Base-by-base conservation (phyloP, 35 echinoderm and acorn worm genomes). In the Apostichopus californicus region DNA sequence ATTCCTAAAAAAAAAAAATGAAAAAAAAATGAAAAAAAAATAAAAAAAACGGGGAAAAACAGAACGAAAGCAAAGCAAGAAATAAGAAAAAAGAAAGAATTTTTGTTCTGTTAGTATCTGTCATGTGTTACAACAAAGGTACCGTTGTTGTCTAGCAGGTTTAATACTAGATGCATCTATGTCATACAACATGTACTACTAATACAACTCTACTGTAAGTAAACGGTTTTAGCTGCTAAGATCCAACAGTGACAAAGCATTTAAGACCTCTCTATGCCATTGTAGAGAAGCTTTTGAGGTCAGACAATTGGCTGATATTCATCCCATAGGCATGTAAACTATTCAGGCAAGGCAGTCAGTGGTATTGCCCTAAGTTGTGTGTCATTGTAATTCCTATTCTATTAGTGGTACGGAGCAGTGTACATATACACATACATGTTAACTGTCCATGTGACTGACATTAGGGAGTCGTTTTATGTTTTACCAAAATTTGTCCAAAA, bases 281-380 rank as follows among this genome's bases (percentile, higher is more conserved):
- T 75, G 71, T 75, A 75, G 14, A 20, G 71, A 75, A 7, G 17
- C 54, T 58, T 59, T 21, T 85, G 81, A 85, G 81, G 81, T 85
- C 81, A 85, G 81, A 85, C 81, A 85, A 60, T 60, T 81, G 21
- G 54, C 20, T 21, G 56, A 59, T 56, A 85, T 85, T 85, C 81
- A 85, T 85, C 57, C 55, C 55, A 85, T 85, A 85, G 81, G 81
- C 81, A 85, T 85, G 81, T 85, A 15, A 85, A 85, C 55, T 85
- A 85, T 85, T 85, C 81, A 85, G 17, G 6, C 56, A 85, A 5
- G 11, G 12, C 57, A 59, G 58, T 61, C 58, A 61, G 58, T 61
- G 58, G 58, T 61, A 61, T 46, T 46, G 34, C 34, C 34, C 34
- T 3, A 46, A 46, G 34, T 46, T 46, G 34, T 46, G 34, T 46